Percentiles rank a stretch among this genome's conserved stretches.
Evolutionary conservation across 1,140 invertebrate genomes (phyloP).

Genomic region (Himalopsyche phryganea): DNA sequence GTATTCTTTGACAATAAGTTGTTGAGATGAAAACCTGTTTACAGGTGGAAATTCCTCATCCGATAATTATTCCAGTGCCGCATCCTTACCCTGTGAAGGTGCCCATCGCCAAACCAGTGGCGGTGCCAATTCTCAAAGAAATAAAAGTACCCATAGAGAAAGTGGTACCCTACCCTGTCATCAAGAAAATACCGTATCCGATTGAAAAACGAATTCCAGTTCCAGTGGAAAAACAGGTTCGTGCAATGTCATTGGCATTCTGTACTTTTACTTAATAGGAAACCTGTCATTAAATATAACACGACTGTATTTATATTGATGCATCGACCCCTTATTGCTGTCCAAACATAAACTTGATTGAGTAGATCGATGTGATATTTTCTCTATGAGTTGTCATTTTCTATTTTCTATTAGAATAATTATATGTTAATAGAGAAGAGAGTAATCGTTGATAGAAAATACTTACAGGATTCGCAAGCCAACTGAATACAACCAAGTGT

Average conservation of each 20-base stretch:
- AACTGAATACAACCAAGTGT: too few species aligned
- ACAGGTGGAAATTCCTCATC: constrained; percentile 58
- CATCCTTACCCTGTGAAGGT: constrained; percentile 66
- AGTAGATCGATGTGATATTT: too few species aligned
- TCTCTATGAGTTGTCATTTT: too few species aligned
- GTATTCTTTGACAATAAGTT: not conserved
- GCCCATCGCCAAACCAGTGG: constrained; percentile 61
- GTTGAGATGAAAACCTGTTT: constrained; percentile 17
- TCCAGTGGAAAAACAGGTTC: constrained; percentile 59
- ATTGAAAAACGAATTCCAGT: constrained; percentile 64
- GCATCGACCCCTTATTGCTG: too few species aligned
- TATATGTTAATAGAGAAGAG: too few species aligned
- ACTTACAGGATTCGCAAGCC: too few species aligned
- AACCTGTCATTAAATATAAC: not conserved
- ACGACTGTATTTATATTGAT: not conserved
- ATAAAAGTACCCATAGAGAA: constrained; percentile 63
- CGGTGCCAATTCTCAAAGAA: constrained; percentile 62
- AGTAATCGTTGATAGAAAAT: too few species aligned
- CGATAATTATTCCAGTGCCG: constrained; percentile 60
- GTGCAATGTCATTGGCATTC: not conserved
- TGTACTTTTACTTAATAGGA: not conserved
- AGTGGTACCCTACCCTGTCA: constrained; percentile 63
- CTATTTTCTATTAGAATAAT: too few species aligned
- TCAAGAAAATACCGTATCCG: constrained; percentile 65
- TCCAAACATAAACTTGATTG: too few species aligned